A percentile compares a stretch with the other conserved stretches of the same genome.
phyloP scores from a whole-genome alignment of 2,113 vertebrate genomes.

The Origma solitaria region DNA sequence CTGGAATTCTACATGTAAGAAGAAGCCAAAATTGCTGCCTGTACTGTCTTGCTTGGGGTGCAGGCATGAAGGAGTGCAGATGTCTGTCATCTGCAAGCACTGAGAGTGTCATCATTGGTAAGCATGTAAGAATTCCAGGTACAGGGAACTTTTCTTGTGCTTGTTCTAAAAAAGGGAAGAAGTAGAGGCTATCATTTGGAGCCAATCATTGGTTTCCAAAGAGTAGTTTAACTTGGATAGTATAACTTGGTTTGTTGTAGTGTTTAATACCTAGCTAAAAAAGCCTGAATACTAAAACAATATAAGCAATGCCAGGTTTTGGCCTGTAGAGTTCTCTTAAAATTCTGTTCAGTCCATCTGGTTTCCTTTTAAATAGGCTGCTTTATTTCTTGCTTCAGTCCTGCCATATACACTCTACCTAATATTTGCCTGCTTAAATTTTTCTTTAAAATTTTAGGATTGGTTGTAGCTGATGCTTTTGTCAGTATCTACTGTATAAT shows the following conservation, averaged over 20 bases:
- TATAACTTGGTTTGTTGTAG: background rate
- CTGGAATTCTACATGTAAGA: background rate
- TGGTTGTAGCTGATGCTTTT: background rate
- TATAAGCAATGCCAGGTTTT: background rate
- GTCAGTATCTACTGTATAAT: background rate
- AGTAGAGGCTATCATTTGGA: background rate
- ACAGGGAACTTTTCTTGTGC: background rate
- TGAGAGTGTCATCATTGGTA: background rate
- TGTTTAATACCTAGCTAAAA: background rate
- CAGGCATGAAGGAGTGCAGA: background rate
- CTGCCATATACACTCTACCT: background rate
- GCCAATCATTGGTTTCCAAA: background rate
- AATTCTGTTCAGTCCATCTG: background rate
- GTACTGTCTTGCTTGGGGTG: background rate
- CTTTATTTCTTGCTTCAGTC: background rate
- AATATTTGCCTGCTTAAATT: background rate
- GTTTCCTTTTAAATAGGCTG: background rate
- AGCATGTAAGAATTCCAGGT: background rate
- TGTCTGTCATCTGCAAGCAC: background rate
- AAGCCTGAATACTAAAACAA: background rate
- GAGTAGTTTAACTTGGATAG: background rate
- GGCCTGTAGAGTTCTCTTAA: background rate
- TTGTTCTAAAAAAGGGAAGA: background rate
- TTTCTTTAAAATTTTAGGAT: background rate
- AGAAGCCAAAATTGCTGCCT: background rate